Evolutionary conservation across 2,888 invertebrate species (phyloP).

Genomic region (Carpatolechia fugitivella): DNA sequence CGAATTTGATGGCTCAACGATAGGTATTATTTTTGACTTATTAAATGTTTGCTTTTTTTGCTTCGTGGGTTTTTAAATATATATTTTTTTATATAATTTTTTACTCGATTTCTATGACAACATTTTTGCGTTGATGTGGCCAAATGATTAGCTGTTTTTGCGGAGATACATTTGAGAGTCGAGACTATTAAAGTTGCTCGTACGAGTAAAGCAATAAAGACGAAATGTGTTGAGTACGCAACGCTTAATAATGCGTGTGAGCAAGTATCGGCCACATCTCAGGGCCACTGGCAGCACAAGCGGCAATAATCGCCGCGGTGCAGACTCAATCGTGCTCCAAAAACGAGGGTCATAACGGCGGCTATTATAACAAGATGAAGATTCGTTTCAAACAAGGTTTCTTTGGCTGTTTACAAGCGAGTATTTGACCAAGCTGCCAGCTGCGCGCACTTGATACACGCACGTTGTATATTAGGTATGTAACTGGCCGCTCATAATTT

Average conservation of each 20-base stretch:
- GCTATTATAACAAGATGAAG: conserved; percentile 6
- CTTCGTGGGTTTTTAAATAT: too few relatives aligned
- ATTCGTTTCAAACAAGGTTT: too few relatives aligned
- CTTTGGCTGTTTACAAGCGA: neutral
- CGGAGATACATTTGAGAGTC: too few relatives aligned
- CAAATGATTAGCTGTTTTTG: too few relatives aligned
- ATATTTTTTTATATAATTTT: too few relatives aligned
- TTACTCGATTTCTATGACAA: too few relatives aligned
- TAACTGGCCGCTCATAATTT: too few relatives aligned
- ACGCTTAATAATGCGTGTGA: neutral
- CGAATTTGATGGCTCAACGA: too few relatives aligned
- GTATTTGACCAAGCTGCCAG: neutral
- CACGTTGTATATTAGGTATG: too few relatives aligned
- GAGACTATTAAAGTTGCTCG: conserved; percentile 4
- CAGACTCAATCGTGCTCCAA: conserved; percentile 15
- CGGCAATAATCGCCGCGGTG: conserved; percentile 13
- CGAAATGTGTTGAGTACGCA: conserved; percentile 14
- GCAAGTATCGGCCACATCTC: conserved; percentile 8
- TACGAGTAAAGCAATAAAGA: conserved; percentile 14
- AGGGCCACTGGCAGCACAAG: conserved; percentile 10
- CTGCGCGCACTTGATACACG: neutral
- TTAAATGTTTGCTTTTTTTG: too few relatives aligned
- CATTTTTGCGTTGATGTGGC: too few relatives aligned
- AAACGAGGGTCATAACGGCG: neutral
- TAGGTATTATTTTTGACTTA: too few relatives aligned